These are phyloP conservation scores for Spodoptera picta DNA, from an alignment of 2,888 invertebrate genomes.

Conservation along the genomic window DNA sequence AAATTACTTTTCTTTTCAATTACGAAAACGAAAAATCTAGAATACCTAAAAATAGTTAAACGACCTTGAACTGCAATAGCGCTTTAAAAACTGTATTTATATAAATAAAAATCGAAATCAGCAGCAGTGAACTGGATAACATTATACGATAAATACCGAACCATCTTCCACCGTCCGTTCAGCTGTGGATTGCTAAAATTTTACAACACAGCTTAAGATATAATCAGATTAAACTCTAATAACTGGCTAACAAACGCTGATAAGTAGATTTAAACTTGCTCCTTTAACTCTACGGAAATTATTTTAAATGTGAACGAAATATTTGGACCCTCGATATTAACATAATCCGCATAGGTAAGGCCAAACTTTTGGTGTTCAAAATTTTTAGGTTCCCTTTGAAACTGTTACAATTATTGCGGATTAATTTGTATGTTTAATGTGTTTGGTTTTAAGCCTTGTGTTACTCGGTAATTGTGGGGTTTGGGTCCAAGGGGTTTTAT, in stretches of 20 bases:
- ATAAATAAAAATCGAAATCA: no score
- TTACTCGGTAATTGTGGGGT: background rate
- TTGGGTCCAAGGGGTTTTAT: background rate
- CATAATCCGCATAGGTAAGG: constrained; percentile 75
- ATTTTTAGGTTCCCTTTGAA: constrained; percentile 23
- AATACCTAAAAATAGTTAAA: no score
- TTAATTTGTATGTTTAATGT: constrained; percentile 5
- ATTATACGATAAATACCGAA: background rate
- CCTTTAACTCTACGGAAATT: constrained; percentile 74
- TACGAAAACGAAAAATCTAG: no score
- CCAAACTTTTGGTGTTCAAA: constrained; percentile 9
- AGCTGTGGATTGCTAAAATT: constrained; percentile 4
- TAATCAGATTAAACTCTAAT: constrained; percentile 54
- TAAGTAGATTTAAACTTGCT: constrained; percentile 76
- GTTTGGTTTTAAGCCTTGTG: constrained; percentile 1
- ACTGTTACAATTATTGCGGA: constrained; percentile 14
- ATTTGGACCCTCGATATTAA: constrained; percentile 77
- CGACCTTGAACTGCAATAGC: no score
- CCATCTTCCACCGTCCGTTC: background rate
- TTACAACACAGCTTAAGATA: constrained; percentile 12
- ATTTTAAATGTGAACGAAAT: constrained; percentile 81
- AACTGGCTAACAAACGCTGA: constrained; percentile 61
- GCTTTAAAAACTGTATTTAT: no score
- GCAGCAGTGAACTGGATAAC: no score
- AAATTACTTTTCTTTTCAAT: no score